Base-by-base conservation (phyloP, 1,140 invertebrate genomes). In the Pemphigus obesinymphae region DNA sequence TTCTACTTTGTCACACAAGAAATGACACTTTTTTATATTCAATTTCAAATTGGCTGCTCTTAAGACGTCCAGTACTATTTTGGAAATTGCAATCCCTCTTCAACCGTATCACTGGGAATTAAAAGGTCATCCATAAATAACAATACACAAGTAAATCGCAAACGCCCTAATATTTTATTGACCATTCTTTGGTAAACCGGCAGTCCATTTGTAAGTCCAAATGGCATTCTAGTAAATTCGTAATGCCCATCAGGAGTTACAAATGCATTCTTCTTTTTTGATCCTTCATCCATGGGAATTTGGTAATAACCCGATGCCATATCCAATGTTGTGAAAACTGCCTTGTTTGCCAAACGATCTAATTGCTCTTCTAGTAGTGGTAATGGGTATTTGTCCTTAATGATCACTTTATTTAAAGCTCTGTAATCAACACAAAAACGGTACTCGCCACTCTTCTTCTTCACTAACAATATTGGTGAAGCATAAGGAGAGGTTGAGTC, bases 311-410 rank as follows among this genome's bases (percentile, higher is more conserved):
- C 73, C 0, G 48, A 76, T 1, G 8, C 29, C 40, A 76, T 43
- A 53, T 76, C 73, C 20, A 76, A 10, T 2, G 31, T 76, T 15
- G 40, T 48, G 20, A 17, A 75, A 17, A 34, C 26, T n/a, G 23
- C n/a, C 43, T 10, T 45, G 4, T 11, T 37, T n/a, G 31, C 37
- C 10, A 84, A 37, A 13, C 26, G 2, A 81, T 87, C 85, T 1
- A 91, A 78, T 17, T 83, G 84, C 31, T 89, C 88, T n/a, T 89
- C 87, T 26, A 90, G 88, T 7, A 85, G 68, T 0, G 88, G 89
- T 2, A 91, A 81, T 0, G 89, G 89, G 82, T 86, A 90, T 20
- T 84, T 72, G 78, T 90, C 88, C 68, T 85, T 83, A 2, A 85
- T 84, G 0, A 87, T 89, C 0, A 87, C 83, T 5, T 75, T 70